These are phyloP conservation scores for Nudaria mundana DNA, from an alignment of 2,888 invertebrate species.

Conservation along the genomic window DNA sequence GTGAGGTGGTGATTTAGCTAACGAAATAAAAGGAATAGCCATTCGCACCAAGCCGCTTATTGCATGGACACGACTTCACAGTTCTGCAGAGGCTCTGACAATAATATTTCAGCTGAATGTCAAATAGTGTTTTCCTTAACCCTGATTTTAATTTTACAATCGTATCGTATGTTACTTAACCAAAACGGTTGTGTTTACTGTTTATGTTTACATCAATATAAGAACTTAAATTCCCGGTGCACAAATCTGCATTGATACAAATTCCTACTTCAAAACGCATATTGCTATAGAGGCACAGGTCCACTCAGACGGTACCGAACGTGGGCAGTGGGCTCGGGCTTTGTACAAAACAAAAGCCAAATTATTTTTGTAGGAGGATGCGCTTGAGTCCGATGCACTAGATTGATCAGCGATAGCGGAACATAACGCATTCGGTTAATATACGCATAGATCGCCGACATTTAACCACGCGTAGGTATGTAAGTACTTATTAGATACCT, in stretches of 20 bases:
- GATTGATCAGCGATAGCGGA: conserved; percentile 5
- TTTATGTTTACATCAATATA: background rate
- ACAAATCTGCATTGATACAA: conserved; percentile 1
- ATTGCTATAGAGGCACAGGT: background rate
- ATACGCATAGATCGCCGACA: background rate
- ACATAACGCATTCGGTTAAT: conserved; percentile 2
- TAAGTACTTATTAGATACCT: too few relatives aligned
- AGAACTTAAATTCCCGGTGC: conserved; percentile 1
- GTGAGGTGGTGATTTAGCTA: too few relatives aligned
- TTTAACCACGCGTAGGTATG: too few relatives aligned
- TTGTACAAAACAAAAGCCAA: conserved; percentile 21
- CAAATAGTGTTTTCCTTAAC: background rate
- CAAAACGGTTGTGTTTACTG: conserved; percentile 1
- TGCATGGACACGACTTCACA: conserved; percentile 20
- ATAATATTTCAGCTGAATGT: background rate
- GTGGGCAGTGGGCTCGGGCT: conserved; percentile 4
- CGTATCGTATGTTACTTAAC: conserved; percentile 6
- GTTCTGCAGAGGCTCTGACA: conserved; percentile 5
- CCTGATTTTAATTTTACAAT: conserved; percentile 1
- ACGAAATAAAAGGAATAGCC: background rate
- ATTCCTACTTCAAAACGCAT: conserved; percentile 4
- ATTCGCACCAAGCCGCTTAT: conserved; percentile 13
- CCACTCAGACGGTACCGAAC: conserved; percentile 1
- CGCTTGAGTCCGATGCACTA: conserved; percentile 13
- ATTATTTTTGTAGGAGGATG: conserved; percentile 33